Percentiles rank a stretch among this genome's conserved stretches.
phyloP scores from a whole-genome alignment of 2,888 invertebrate species.

The Scelioninae gen. 1 region DNA sequence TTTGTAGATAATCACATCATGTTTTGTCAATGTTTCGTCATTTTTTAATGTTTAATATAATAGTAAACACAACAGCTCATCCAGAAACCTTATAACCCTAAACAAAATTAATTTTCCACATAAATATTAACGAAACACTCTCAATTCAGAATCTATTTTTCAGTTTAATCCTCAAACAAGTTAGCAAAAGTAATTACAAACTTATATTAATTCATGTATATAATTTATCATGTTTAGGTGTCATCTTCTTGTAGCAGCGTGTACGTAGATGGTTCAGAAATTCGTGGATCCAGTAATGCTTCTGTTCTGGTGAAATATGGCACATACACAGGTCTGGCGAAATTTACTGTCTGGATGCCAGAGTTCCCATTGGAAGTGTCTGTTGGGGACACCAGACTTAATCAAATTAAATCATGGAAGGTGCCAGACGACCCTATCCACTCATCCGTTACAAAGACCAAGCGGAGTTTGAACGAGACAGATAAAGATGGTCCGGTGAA shows the following conservation, averaged over 20 bases:
- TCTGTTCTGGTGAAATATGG: slow-evolving; percentile 97
- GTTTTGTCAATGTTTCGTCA: too few species aligned
- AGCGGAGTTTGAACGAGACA: slow-evolving; percentile 78
- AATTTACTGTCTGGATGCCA: slow-evolving; percentile 98
- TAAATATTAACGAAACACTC: too few species aligned
- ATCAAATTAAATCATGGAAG: slow-evolving; percentile 97
- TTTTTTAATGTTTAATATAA: too few species aligned
- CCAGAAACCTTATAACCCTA: too few species aligned
- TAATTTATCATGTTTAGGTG: slow-evolving; percentile 87
- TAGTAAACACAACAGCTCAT: too few species aligned
- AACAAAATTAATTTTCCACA: neutral
- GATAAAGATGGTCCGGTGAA: slow-evolving; percentile 40
- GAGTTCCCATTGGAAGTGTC: slow-evolving; percentile 96
- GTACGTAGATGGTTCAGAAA: slow-evolving; percentile 97
- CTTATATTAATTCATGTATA: neutral
- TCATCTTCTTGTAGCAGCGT: slow-evolving; percentile 98
- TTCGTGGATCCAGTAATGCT: slow-evolving; percentile 96
- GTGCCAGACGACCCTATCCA: slow-evolving; percentile 90
- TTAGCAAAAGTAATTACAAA: neutral
- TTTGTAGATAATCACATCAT: too few species aligned
- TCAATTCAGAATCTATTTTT: too few species aligned
- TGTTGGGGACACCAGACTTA: slow-evolving; percentile 94
- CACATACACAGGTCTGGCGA: slow-evolving; percentile 93
- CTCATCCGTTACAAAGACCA: slow-evolving; percentile 81
- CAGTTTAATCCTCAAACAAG: too few species aligned